A percentile compares a stretch with the other conserved stretches of the same genome.
phyloP scores from a whole-genome alignment of 2,888 invertebrate species.

The Erynnis tages region DNA sequence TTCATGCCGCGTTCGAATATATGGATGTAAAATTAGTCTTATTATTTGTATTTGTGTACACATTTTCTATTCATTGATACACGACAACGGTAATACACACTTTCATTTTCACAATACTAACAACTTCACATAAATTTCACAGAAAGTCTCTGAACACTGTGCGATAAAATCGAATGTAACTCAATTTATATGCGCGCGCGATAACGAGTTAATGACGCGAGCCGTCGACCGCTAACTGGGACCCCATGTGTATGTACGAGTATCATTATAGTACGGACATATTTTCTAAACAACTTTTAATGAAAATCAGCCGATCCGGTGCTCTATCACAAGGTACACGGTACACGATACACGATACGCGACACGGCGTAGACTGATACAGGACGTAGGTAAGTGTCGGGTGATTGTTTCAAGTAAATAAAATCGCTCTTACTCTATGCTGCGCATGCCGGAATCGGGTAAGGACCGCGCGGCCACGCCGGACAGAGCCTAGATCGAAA shows the following conservation, averaged over 20 bases:
- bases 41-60: not conserved
- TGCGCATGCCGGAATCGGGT: conserved; percentile 22
- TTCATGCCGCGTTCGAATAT: conserved; percentile 63
- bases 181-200: conserved; percentile 10
- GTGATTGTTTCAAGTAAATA: conserved; percentile 27
- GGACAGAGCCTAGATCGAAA: conserved; percentile 27
- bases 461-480: conserved; percentile 22
- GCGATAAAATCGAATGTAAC: conserved; percentile 2
- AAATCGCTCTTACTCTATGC: conserved; percentile 26
- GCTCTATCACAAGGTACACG: not conserved
- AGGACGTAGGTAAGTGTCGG: conserved; percentile 7
- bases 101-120: not conserved
- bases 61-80: too few relatives aligned
- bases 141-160: too few relatives aligned
- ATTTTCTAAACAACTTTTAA: too few relatives aligned
- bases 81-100: too few relatives aligned
- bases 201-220: conserved; percentile 9
- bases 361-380: too few relatives aligned
- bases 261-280: too few relatives aligned
- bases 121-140: not conserved
- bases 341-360: conserved; percentile 2
- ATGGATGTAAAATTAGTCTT: conserved; percentile 51
- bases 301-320: too few relatives aligned
- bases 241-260: too few relatives aligned
- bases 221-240: conserved; percentile 10